Percentiles rank a stretch among this genome's conserved stretches.
phyloP scores from a whole-genome alignment of 2,888 invertebrate genomes.

The Eledona agricola region DNA sequence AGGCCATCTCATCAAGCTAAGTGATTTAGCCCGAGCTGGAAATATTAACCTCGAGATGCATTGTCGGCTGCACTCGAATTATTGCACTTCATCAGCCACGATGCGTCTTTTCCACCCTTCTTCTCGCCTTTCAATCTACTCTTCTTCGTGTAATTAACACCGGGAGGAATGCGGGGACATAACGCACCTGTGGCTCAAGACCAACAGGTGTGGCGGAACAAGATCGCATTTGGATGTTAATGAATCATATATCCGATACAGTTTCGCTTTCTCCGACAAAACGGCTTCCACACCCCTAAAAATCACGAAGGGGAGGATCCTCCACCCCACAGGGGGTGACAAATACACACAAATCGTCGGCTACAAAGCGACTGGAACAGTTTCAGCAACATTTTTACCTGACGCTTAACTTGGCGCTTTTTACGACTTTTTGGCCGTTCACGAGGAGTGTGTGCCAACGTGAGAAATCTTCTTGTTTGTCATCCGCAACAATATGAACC shows the following conservation, averaged over 20 bases:
- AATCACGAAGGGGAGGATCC: conserved; percentile 19
- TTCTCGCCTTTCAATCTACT: not conserved
- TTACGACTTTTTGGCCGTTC: conserved; percentile 22
- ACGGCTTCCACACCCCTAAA: conserved; percentile 21
- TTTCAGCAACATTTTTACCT: conserved; percentile 9
- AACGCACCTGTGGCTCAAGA: conserved; percentile 24
- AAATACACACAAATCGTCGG: conserved; percentile 19
- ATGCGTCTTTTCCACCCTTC: conserved; percentile 29
- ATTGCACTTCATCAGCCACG: conserved; percentile 42
- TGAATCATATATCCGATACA: conserved; percentile 20
- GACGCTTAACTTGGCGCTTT: conserved; percentile 9
- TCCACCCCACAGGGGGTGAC: conserved; percentile 5
- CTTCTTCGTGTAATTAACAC: conserved; percentile 9
- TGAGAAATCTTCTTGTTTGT: too few species aligned
- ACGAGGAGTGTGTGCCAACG: too few species aligned
- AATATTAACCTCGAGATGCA: conserved; percentile 21
- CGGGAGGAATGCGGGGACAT: conserved; percentile 20
- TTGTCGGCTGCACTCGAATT: conserved; percentile 40
- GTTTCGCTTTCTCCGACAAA: conserved; percentile 26
- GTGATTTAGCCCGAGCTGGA: conserved; percentile 32
- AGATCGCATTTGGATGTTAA: conserved; percentile 23
- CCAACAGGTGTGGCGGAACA: conserved; percentile 30
- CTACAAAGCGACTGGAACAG: conserved; percentile 2
- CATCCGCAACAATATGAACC: too few species aligned
- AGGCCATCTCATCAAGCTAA: conserved; percentile 42